Conservation (phyloP, 2,797 vertebrate species). For the Rhinoraja longicauda region DNA sequence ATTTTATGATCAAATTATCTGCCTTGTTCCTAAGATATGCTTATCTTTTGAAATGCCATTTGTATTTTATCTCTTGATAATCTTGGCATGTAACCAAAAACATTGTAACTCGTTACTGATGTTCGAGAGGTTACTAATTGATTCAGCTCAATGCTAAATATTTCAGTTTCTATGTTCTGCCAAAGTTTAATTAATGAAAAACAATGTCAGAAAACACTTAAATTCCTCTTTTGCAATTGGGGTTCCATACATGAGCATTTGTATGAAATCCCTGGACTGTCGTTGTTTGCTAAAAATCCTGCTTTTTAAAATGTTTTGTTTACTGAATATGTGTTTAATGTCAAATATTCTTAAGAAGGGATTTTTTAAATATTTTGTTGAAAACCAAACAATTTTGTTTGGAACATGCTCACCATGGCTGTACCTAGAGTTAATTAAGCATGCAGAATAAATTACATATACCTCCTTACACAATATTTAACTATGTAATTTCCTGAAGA, state of each 20-base stretch:
- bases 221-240: background rate
- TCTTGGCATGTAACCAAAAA: background rate
- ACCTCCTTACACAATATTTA: background rate
- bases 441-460: background rate
- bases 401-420: background rate
- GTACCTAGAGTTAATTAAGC: background rate
- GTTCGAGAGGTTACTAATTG: conserved; percentile 11
- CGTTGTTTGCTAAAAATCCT: background rate
- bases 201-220: background rate
- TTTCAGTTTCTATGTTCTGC: conserved; percentile 8
- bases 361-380: conserved; percentile 5
- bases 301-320: background rate
- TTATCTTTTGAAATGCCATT: background rate
- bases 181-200: background rate
- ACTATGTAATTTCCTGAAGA: background rate
- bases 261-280: background rate
- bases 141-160: background rate
- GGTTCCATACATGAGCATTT: background rate
- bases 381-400: conserved; percentile 10
- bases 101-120: background rate
- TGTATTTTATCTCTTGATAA: background rate
- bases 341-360: background rate
- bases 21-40: background rate
- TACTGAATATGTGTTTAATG: background rate
- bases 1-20: background rate